A percentile compares a stretch with the other conserved stretches of the same genome.
Conservation (phyloP, 1,140 invertebrate genomes). For the Asobara japonica region DNA sequence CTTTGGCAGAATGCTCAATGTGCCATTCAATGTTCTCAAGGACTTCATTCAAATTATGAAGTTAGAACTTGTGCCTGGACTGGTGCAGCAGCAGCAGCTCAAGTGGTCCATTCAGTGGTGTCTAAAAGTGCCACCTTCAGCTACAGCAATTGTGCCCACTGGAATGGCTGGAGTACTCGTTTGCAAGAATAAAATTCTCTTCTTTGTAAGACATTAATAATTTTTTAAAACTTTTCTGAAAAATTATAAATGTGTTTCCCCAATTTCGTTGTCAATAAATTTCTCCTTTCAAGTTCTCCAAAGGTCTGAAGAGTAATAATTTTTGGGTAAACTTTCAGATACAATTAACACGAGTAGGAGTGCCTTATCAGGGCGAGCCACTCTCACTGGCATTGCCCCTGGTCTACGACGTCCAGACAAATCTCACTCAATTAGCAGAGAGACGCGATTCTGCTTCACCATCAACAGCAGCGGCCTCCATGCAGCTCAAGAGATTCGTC, state of each 20-base stretch:
- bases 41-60: constrained; percentile 92
- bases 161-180: constrained; percentile 86
- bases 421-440: constrained; percentile 87
- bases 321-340: constrained; percentile 70
- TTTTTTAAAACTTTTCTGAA: too few species aligned
- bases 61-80: constrained; percentile 77
- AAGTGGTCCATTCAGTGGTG: constrained; percentile 92
- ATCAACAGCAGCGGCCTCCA: constrained; percentile 72
- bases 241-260: too few species aligned
- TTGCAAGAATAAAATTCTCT: constrained; percentile 85
- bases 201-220: constrained; percentile 76
- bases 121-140: constrained; percentile 87
- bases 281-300: too few species aligned
- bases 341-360: constrained; percentile 81
- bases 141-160: constrained; percentile 82
- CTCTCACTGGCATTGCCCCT: constrained; percentile 86
- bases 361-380: constrained; percentile 75
- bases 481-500: constrained; percentile 77
- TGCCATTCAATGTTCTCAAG: constrained; percentile 85
- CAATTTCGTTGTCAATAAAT: too few species aligned
- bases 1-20: constrained; percentile 83
- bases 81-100: constrained; percentile 73
- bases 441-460: constrained; percentile 74
- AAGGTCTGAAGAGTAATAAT: too few species aligned
- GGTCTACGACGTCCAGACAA: constrained; percentile 87